These are phyloP conservation scores for Echinarachnius parma DNA, from an alignment of 53 echinoderm and acorn worm genomes.

Conservation along the genomic window DNA sequence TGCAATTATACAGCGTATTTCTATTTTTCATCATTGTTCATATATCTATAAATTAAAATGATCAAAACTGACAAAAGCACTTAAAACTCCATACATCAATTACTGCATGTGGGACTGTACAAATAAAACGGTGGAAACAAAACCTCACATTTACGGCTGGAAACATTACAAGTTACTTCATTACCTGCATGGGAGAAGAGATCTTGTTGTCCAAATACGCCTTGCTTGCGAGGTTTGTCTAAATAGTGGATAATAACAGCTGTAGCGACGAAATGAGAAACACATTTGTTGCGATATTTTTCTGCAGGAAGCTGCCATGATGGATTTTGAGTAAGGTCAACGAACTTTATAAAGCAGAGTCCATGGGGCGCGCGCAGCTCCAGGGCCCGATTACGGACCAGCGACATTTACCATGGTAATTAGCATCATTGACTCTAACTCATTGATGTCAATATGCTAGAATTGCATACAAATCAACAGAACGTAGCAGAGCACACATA, in stretches of 20 bases:
- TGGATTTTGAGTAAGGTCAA: no score
- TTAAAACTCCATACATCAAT: not conserved
- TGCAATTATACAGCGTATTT: no score
- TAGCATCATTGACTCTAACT: no score
- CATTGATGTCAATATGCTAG: no score
- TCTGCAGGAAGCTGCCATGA: conserved; percentile 30
- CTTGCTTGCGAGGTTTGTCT: not conserved
- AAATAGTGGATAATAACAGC: not conserved
- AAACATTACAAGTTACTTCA: not conserved
- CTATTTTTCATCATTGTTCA: not conserved
- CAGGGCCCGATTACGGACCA: no score
- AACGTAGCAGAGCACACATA: no score
- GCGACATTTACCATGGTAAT: no score
- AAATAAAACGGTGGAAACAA: no score
- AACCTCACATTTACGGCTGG: not conserved
- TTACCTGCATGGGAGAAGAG: not conserved
- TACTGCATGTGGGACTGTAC: not conserved
- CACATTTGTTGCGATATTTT: conserved; percentile 1
- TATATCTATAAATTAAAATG: not conserved
- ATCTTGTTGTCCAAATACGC: not conserved
- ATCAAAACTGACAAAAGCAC: not conserved
- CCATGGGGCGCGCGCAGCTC: no score
- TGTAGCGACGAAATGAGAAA: not conserved
- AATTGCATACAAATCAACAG: no score
- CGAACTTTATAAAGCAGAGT: no score